These are phyloP conservation scores for Poeciliopsis infans DNA, from an alignment of 2,797 vertebrate genomes.

Conservation along the genomic window DNA sequence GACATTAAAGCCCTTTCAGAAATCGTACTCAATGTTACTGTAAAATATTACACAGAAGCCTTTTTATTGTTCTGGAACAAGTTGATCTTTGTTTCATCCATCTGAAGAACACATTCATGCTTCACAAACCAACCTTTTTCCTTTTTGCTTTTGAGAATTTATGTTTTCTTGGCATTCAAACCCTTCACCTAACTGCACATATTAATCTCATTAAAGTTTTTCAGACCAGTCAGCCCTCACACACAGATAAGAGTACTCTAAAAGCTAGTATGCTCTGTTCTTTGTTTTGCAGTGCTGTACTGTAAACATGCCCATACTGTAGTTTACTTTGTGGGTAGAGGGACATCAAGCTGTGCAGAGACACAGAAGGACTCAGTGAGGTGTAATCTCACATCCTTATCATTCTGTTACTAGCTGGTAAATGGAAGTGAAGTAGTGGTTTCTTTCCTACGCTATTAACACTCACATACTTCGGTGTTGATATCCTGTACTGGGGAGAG, in stretches of 20 bases:
- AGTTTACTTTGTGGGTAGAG: constrained; percentile 32
- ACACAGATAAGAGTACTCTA: not conserved
- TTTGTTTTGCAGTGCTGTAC: constrained; percentile 12
- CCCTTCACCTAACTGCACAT: not conserved
- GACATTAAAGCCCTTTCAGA: not conserved
- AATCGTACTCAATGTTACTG: not conserved
- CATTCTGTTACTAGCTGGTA: constrained; percentile 68
- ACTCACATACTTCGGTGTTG: constrained; percentile 26
- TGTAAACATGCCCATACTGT: constrained; percentile 17
- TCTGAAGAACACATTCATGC: not conserved
- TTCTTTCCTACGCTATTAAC: constrained; percentile 36
- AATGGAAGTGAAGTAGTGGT: constrained; percentile 49
- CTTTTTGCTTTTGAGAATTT: not conserved
- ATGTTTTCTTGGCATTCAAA: not conserved
- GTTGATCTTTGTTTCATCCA: not conserved
- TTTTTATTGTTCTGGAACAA: not conserved
- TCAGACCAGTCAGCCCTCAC: not conserved
- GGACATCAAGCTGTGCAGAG: constrained; percentile 31
- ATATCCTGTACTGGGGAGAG: constrained; percentile 27
- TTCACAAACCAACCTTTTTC: not conserved
- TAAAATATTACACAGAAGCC: not conserved
- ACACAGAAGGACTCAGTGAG: constrained; percentile 61
- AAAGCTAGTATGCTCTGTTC: not conserved
- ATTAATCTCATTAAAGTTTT: not conserved
- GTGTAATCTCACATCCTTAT: constrained; percentile 66